phyloP scores from a whole-genome alignment of 2,888 invertebrate species.

The Acleris cristana region DNA sequence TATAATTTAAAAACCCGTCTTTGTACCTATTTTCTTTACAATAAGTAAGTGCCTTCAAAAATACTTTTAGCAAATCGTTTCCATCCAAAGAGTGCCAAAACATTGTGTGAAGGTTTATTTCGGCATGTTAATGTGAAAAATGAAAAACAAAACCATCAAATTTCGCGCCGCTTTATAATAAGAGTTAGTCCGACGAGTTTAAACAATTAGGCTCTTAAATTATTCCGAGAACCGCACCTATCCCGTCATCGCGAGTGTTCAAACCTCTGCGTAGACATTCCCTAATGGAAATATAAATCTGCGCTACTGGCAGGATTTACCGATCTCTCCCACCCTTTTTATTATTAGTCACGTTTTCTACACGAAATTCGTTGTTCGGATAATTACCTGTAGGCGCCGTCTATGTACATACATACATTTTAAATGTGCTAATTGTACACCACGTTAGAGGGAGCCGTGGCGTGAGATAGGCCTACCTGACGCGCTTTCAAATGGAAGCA shows the following conservation, averaged over 20 bases:
- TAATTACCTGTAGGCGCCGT: slow-evolving; percentile 20
- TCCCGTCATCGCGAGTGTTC: slow-evolving; percentile 18
- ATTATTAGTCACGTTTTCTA: slow-evolving; percentile 72
- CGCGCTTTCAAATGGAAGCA: slow-evolving; percentile 1
- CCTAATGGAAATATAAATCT: slow-evolving; percentile 77
- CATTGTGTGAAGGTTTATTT: too few species aligned
- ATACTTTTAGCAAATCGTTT: too few species aligned
- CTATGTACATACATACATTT: slow-evolving; percentile 5
- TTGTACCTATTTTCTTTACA: too few species aligned
- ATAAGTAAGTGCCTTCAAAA: too few species aligned
- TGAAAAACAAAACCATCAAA: too few species aligned
- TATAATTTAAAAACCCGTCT: too few species aligned
- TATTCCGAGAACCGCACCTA: slow-evolving; percentile 18
- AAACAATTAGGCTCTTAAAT: slow-evolving; percentile 1
- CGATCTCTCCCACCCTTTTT: slow-evolving; percentile 66
- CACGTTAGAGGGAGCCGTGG: slow-evolving; percentile 9
- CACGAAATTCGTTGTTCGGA: slow-evolving; percentile 58
- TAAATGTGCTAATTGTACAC: slow-evolving; percentile 28
- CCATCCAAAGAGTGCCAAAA: too few species aligned
- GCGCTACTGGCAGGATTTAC: slow-evolving; percentile 66
- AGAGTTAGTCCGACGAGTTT: background rate
- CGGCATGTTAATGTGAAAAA: too few species aligned
- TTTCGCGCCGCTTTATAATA: background rate
- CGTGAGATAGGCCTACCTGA: slow-evolving; percentile 13
- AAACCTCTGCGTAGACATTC: slow-evolving; percentile 51